These are phyloP conservation scores for Chauna torquata DNA, from an alignment of 2,113 vertebrate species.

Conservation along the genomic window DNA sequence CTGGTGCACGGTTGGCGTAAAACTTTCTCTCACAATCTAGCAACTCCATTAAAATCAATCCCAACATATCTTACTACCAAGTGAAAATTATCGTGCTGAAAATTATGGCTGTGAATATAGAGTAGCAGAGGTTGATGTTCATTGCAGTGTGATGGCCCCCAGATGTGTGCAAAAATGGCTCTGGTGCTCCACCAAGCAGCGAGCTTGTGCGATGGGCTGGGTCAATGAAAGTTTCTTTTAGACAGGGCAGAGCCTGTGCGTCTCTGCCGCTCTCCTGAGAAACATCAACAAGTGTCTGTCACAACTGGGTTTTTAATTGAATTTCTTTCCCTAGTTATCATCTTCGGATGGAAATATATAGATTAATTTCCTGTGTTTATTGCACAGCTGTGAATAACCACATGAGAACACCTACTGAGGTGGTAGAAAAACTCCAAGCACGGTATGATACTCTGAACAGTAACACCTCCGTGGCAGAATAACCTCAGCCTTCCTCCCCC, in stretches of 20 bases:
- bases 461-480: not conserved
- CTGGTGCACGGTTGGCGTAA: accelerated
- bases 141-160: not conserved
- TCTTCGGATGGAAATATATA: not conserved
- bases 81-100: no score
- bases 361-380: not conserved
- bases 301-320: not conserved
- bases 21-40: not conserved
- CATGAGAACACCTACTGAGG: not conserved
- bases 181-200: not conserved
- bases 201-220: no score
- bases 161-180: not conserved
- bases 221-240: not conserved
- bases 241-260: not conserved
- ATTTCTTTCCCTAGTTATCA: not conserved
- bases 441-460: not conserved
- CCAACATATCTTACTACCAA: not conserved
- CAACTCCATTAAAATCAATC: not conserved
- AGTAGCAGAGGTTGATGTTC: not conserved
- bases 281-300: not conserved
- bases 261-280: not conserved
- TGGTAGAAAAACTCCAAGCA: not conserved
- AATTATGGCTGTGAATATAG: not conserved
- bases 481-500: not conserved
- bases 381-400: not conserved